Evolutionary conservation across 1,140 invertebrate species (phyloP).

Genomic region (Aethina tumida): DNA sequence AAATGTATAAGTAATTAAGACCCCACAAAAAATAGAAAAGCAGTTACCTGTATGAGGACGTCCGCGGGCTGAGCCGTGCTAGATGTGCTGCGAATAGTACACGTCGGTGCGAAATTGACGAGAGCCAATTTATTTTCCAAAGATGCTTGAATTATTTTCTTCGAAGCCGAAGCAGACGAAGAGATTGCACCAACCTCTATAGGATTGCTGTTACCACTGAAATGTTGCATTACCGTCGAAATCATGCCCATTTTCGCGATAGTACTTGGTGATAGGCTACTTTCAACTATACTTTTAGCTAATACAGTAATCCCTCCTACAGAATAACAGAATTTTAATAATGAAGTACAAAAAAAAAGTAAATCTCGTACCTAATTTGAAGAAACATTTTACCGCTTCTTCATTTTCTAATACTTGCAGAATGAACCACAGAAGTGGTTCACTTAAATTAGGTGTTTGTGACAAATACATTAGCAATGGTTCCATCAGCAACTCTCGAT

Average conservation of each 20-base stretch:
- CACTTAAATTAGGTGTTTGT: constrained; percentile 52
- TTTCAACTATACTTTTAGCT: constrained; percentile 48
- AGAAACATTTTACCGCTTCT: constrained; percentile 55
- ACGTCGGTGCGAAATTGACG: constrained; percentile 81
- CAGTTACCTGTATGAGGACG: constrained; percentile 58
- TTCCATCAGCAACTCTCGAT: constrained; percentile 59
- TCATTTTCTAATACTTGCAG: constrained; percentile 59
- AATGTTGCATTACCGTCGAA: constrained; percentile 53
- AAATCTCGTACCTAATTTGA: constrained; percentile 39
- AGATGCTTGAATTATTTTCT: constrained; percentile 44
- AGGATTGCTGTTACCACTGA: constrained; percentile 41
- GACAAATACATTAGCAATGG: constrained; percentile 66
- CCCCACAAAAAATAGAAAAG: constrained; percentile 2
- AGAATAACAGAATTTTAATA: constrained; percentile 14
- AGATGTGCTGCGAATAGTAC: constrained; percentile 46
- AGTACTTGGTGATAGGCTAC: constrained; percentile 40
- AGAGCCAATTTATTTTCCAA: constrained; percentile 53
- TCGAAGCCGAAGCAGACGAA: constrained; percentile 41
- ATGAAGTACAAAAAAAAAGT: neutral
- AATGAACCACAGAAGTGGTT: constrained; percentile 66
- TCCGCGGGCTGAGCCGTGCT: constrained; percentile 80
- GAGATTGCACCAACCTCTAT: constrained; percentile 38
- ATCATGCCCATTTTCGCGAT: constrained; percentile 37
- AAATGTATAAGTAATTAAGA: neutral
- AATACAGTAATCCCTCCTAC: constrained; percentile 49